Percentiles rank a stretch among this genome's conserved stretches.
These are phyloP conservation scores for Alligator sinensis DNA, from an alignment of 2,113 vertebrate genomes.

Conservation along the genomic window DNA sequence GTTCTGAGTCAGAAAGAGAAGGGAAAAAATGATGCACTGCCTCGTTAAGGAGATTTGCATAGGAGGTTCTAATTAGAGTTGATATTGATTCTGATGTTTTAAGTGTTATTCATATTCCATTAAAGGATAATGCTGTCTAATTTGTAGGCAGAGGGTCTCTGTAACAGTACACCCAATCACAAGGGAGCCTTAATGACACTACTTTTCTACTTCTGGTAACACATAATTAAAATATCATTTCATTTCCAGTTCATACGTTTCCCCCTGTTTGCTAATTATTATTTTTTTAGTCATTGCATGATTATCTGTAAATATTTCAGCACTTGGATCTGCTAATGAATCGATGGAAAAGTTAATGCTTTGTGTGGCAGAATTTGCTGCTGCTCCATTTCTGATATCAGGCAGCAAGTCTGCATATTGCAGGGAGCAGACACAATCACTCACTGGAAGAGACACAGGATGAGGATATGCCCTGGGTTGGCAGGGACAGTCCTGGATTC, in stretches of 20 bases:
- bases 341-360: constrained; percentile 64
- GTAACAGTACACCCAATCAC: constrained; percentile 64
- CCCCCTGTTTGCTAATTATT: constrained; percentile 50
- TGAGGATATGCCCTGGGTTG: too few relatives aligned
- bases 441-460: too few relatives aligned
- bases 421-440: too few relatives aligned
- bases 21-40: neutral
- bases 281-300: constrained; percentile 56
- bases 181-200: constrained; percentile 67
- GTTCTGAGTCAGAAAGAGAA: neutral
- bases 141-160: constrained; percentile 64
- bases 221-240: constrained; percentile 73
- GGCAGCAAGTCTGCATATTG: neutral
- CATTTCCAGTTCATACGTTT: constrained; percentile 66
- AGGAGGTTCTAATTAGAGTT: constrained; percentile 63
- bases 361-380: neutral
- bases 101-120: constrained; percentile 69
- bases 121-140: constrained; percentile 70
- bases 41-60: constrained; percentile 67
- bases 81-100: constrained; percentile 62
- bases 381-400: neutral
- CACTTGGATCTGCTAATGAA: constrained; percentile 39
- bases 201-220: constrained; percentile 66
- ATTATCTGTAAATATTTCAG: constrained; percentile 66
- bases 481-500: too few relatives aligned